Conservation (phyloP, 1,140 invertebrate genomes). For the Drosophila tristis region DNA sequence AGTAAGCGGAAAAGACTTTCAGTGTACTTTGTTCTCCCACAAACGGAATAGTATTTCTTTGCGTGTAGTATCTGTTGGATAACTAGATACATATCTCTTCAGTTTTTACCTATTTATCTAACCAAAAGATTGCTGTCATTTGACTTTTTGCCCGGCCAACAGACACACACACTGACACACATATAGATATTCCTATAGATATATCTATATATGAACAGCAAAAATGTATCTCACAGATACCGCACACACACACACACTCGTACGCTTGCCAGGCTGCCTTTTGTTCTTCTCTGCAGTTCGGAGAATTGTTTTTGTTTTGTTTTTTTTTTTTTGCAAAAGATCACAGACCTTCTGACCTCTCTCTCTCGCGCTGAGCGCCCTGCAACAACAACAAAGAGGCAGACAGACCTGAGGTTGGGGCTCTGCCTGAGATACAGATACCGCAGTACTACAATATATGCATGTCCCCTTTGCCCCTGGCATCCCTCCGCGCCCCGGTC, state of each 20-base stretch:
- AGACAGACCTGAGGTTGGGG: slow-evolving; percentile 36
- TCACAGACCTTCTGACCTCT: slow-evolving; percentile 82
- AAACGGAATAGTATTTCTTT: not conserved
- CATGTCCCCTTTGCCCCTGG: slow-evolving; percentile 58
- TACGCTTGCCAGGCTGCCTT: slow-evolving; percentile 44
- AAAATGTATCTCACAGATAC: slow-evolving; percentile 57
- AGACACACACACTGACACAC: slow-evolving; percentile 27
- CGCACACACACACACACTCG: slow-evolving; percentile 7
- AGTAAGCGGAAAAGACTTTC: too few relatives aligned
- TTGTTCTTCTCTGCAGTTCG: slow-evolving; percentile 61
- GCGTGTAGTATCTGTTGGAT: slow-evolving; percentile 1
- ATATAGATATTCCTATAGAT: slow-evolving; percentile 5
- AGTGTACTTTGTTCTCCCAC: too few relatives aligned
- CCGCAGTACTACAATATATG: slow-evolving; percentile 71
- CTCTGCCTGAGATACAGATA: slow-evolving; percentile 59
- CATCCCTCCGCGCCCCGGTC: slow-evolving; percentile 8
- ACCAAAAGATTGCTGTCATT: slow-evolving; percentile 62
- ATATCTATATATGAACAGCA: slow-evolving; percentile 33
- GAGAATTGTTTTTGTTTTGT: slow-evolving; percentile 27
- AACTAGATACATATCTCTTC: slow-evolving; percentile 30
- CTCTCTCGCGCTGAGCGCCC: slow-evolving; percentile 43
- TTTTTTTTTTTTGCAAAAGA: slow-evolving; percentile 72
- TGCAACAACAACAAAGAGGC: slow-evolving; percentile 47
- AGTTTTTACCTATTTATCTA: slow-evolving; percentile 43
- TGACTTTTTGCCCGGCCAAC: slow-evolving; percentile 66